These are phyloP conservation scores for Megaceryle torquata DNA, from an alignment of 2,113 vertebrate species.

Conservation along the genomic window DNA sequence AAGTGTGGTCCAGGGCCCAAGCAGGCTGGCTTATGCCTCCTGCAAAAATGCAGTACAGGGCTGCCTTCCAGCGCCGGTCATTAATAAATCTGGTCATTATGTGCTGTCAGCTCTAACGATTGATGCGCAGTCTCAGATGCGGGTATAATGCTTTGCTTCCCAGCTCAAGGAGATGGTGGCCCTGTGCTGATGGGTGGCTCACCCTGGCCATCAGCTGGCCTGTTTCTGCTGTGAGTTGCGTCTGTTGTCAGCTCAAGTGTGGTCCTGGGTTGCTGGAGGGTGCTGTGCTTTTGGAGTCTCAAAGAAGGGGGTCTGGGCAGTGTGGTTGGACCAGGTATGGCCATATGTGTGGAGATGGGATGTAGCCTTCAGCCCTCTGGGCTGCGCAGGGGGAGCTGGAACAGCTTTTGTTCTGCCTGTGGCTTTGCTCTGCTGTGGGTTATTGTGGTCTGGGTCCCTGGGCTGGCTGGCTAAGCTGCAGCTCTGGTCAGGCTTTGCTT, in stretches of 20 bases:
- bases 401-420: rapidly evolving
- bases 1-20: rapidly evolving
- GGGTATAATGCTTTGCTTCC: background rate
- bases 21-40: background rate
- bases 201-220: rapidly evolving
- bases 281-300: background rate
- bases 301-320: background rate
- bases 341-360: background rate
- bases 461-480: background rate
- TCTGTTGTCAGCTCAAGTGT: rapidly evolving
- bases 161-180: background rate
- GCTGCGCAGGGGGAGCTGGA: background rate
- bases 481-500: background rate
- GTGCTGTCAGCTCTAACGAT: background rate
- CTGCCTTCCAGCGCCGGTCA: rapidly evolving
- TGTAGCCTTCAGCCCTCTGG: rapidly evolving
- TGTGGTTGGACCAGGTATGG: background rate
- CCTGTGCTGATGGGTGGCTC: background rate
- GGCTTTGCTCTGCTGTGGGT: background rate
- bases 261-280: background rate
- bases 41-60: background rate
- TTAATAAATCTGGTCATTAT: background rate
- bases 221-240: background rate
- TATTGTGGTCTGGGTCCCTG: background rate
- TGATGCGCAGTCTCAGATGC: rapidly evolving